Base-by-base conservation (phyloP, 1,140 invertebrate species). In the Aphaenogaster ashmeadi region DNA sequence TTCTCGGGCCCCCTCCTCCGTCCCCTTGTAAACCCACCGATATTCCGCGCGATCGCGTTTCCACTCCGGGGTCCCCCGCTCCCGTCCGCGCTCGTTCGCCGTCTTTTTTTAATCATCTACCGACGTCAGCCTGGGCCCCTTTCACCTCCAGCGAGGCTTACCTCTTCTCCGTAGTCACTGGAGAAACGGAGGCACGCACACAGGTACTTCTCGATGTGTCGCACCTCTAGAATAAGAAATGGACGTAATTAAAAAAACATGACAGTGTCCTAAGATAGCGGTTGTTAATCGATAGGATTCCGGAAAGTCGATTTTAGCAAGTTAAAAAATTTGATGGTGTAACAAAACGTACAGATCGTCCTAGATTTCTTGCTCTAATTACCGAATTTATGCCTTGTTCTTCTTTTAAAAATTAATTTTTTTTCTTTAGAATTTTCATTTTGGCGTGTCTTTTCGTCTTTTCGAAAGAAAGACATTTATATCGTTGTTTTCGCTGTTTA, bases 51-150 rank as follows among this genome's bases (percentile, higher is more conserved):
- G 91, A 92, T 93, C 92, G 92, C 92, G 75, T 93, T 93, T 93
- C 89, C 79, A 92, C 67, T 75, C 27, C 27, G 77, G 52, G 72
- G 64, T 74, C 15, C 75, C 27, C 3, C 21, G 4, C 38, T 54
- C 27, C 64, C 54, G 13, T 60, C 87, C 89, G 87, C 80, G 27
- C 62, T 92, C 85, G 11, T 69, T 72, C 66, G 87, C 87, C 72
- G 86, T 93, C 88, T 83, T 89, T 91, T 90, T 92, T 93, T 90
- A 83, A 87, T 89, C 87, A 78, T 72, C 52, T 79, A 66, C 60
- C 87, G 88, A 93, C 92, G 91, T 94, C 92, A 93, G 84, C 88
- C 77, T 60, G 74, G 86, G 92, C 92, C 93, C 94, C 94, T 94
- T 94, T 94, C 94, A 94, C 94, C 94, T 93, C 90, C 89, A 83